Conservation (phyloP, 2,113 vertebrate species). For the Pyrgilauda ruficollis region DNA sequence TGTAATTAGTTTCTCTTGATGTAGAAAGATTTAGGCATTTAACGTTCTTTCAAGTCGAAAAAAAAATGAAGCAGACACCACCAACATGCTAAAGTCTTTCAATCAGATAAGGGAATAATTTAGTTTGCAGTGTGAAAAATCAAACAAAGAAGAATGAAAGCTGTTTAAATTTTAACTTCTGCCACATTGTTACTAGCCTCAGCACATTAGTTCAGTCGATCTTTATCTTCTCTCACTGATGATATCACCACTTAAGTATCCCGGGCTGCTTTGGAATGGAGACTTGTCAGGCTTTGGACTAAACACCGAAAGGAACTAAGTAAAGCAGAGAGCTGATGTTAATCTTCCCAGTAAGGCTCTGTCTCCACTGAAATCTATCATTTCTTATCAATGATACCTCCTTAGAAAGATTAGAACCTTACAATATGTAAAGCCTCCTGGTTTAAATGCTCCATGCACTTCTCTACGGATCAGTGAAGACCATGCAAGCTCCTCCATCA, state of each 20-base stretch:
- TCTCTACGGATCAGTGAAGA: not conserved
- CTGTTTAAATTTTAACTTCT: slow-evolving; percentile 58
- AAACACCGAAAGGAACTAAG: not conserved
- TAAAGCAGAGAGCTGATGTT: not conserved
- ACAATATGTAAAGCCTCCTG: not conserved
- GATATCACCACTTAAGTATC: slow-evolving; percentile 57
- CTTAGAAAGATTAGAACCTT: slow-evolving; percentile 24
- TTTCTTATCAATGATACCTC: slow-evolving; percentile 13
- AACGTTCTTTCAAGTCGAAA: not conserved
- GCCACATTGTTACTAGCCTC: slow-evolving; percentile 32
- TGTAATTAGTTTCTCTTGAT: slow-evolving; percentile 16
- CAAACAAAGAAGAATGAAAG: slow-evolving; percentile 47
- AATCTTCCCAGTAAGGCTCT: slow-evolving; percentile 2
- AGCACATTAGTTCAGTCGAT: slow-evolving; percentile 45
- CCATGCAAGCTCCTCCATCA: not conserved
- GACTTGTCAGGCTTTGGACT: slow-evolving; percentile 23
- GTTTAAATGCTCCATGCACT: not conserved
- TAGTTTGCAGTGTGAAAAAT: slow-evolving; percentile 45
- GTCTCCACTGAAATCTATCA: slow-evolving; percentile 7
- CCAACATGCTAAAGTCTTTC: not conserved
- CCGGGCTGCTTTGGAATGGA: slow-evolving; percentile 36
- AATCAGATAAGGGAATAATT: slow-evolving; percentile 39
- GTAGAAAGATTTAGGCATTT: slow-evolving; percentile 7
- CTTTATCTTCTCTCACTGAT: slow-evolving; percentile 52
- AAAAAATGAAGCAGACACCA: not conserved